These are phyloP conservation scores for Trinorchestia longiramus DNA, from an alignment of 1,140 invertebrate genomes.

Conservation along the genomic window DNA sequence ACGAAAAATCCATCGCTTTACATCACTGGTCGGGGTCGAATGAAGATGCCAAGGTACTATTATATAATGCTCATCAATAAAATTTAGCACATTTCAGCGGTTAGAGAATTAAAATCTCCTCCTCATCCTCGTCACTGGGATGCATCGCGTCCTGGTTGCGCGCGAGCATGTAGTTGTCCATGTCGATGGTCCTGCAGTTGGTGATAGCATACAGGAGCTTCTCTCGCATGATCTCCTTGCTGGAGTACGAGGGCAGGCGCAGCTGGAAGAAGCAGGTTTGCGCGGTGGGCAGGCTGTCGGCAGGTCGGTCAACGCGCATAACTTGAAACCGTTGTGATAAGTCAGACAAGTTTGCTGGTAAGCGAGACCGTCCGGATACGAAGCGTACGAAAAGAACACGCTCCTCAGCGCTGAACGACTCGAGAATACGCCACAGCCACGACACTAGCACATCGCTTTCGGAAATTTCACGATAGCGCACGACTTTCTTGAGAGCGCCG, in stretches of 20 bases:
- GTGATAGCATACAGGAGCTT: conserved; percentile 78
- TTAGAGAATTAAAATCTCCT: neutral
- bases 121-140: conserved; percentile 64
- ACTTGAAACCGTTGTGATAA: conserved; percentile 79
- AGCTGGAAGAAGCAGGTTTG: conserved; percentile 82
- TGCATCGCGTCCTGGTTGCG: conserved; percentile 71
- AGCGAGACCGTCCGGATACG: conserved; percentile 77
- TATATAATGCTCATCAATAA: neutral
- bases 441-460: conserved; percentile 75
- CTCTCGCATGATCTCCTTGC: conserved; percentile 76
- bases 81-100: neutral
- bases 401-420: conserved; percentile 77
- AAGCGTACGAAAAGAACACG: conserved; percentile 79
- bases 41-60: neutral
- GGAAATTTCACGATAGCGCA: conserved; percentile 75
- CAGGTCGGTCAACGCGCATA: conserved; percentile 75
- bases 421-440: conserved; percentile 79
- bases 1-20: no score
- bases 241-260: conserved; percentile 77
- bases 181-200: conserved; percentile 80
- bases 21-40: neutral
- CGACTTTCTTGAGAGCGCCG: conserved; percentile 76
- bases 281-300: conserved; percentile 77
- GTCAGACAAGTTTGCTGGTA: conserved; percentile 78
- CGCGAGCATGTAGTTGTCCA: conserved; percentile 81